Conservation (phyloP, 53 echinoderm and acorn worm species). For the Luidia sarsii region DNA sequence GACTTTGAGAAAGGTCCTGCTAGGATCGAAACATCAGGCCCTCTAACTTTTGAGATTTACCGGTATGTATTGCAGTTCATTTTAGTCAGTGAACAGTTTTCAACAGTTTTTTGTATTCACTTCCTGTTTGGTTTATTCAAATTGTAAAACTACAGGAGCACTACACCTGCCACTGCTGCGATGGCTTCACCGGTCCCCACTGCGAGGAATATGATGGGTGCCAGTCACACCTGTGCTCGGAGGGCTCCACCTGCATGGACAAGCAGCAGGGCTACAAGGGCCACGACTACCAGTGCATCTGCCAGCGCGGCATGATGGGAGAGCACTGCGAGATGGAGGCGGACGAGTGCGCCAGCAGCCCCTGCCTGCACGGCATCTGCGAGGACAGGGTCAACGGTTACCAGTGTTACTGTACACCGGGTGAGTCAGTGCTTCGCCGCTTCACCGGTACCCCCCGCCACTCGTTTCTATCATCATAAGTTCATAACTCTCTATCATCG, state of each 20-base stretch:
- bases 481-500: too few species aligned
- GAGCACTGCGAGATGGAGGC: conserved; percentile 84
- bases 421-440: conserved; percentile 53
- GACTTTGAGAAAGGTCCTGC: too few species aligned
- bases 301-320: conserved; percentile 83
- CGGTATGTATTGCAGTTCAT: too few species aligned
- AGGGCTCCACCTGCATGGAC: conserved; percentile 83
- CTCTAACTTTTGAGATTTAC: too few species aligned
- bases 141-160: conserved; percentile 50
- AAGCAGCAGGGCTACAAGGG: conserved; percentile 79
- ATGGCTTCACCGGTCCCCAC: conserved; percentile 71
- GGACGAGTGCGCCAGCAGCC: conserved; percentile 89
- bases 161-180: conserved; percentile 83
- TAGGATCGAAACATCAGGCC: too few species aligned
- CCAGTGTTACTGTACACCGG: conserved; percentile 98
- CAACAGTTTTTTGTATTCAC: too few species aligned
- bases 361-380: conserved; percentile 84
- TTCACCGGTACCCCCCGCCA: too few species aligned
- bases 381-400: conserved; percentile 78
- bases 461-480: too few species aligned
- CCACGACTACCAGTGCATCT: conserved; percentile 78
- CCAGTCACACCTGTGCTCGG: conserved; percentile 66
- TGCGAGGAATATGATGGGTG: conserved; percentile 87
- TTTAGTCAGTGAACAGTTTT: too few species aligned
- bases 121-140: neutral